These are phyloP conservation scores for Setipinna tenuifilis DNA, from an alignment of 2,797 vertebrate species.

Conservation along the genomic window DNA sequence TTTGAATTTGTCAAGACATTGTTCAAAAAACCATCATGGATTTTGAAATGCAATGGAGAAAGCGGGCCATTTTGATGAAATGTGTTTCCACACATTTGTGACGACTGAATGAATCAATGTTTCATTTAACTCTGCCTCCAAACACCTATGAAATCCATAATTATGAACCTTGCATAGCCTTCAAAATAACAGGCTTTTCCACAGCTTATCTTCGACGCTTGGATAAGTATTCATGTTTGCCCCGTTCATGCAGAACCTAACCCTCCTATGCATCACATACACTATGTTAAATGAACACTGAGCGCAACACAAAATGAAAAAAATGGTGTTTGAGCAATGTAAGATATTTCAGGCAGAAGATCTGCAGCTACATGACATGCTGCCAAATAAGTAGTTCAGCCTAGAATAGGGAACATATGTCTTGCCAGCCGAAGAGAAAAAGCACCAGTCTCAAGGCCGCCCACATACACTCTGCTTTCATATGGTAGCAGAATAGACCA, in stretches of 20 bases:
- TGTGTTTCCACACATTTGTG: neutral
- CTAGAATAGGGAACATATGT: neutral
- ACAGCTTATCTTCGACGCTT: slow-evolving; percentile 2
- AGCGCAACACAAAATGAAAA: neutral
- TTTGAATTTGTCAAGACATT: no score
- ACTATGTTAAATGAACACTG: neutral
- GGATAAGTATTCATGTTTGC: neutral
- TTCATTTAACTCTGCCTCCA: neutral
- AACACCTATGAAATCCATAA: slow-evolving; percentile 5
- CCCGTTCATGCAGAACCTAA: neutral
- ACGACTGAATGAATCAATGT: neutral
- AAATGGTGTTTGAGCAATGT: neutral
- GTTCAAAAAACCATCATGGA: neutral
- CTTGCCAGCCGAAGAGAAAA: neutral
- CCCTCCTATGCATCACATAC: neutral
- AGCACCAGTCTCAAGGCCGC: neutral
- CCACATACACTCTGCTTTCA: neutral
- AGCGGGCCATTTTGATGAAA: neutral
- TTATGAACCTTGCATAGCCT: neutral
- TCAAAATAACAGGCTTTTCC: slow-evolving; percentile 13
- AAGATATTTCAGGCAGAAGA: neutral
- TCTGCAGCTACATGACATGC: neutral
- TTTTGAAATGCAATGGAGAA: neutral
- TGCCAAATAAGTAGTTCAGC: neutral
- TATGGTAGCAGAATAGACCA: neutral